These are phyloP conservation scores for Phalera bucephala DNA, from an alignment of 2,888 invertebrate genomes.

Conservation along the genomic window DNA sequence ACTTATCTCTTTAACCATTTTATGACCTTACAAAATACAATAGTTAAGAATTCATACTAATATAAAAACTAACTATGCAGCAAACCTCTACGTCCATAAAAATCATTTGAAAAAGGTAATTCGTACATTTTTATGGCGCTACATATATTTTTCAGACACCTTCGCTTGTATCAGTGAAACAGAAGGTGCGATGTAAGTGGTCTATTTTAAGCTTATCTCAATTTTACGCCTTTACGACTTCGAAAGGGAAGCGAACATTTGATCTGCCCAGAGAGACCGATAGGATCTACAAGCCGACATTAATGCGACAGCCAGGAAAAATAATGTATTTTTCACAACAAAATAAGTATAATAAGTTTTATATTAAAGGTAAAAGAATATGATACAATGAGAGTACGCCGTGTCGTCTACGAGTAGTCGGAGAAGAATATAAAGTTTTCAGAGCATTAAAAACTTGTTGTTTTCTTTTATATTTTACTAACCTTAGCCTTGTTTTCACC, in stretches of 20 bases:
- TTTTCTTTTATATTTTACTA: no score
- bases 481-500: no score
- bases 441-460: constrained; percentile 20
- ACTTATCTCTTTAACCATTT: no score
- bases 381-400: constrained; percentile 7
- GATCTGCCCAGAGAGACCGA: constrained; percentile 63
- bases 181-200: constrained; percentile 4
- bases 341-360: background rate
- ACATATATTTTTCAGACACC: constrained; percentile 10
- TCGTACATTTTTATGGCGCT: background rate
- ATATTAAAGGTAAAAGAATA: constrained; percentile 11
- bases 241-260: constrained; percentile 64
- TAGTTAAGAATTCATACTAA: no score
- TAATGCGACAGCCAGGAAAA: constrained; percentile 56
- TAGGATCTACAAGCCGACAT: constrained; percentile 66
- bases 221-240: constrained; percentile 64
- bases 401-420: constrained; percentile 32
- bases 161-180: no score
- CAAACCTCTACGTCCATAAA: background rate
- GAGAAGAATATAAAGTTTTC: constrained; percentile 30
- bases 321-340: constrained; percentile 19
- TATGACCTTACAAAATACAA: no score
- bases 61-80: no score
- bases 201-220: constrained; percentile 50
- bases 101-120: background rate